These are phyloP conservation scores for Pyrrhopygopsis socrates DNA, from an alignment of 2,888 invertebrate genomes.

Conservation along the genomic window DNA sequence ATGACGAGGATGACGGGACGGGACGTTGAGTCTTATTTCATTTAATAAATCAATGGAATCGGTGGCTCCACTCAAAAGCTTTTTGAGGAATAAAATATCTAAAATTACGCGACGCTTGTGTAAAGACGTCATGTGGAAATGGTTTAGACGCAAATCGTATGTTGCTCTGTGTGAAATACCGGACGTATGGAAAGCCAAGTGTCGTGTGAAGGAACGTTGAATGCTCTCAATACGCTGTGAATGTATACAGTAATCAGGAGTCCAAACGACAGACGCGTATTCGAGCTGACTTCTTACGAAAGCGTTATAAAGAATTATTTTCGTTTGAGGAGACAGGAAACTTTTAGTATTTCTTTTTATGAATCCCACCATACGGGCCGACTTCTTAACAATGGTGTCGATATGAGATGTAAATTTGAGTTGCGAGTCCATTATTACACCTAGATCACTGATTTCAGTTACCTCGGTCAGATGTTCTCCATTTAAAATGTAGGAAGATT, in stretches of 20 bases:
- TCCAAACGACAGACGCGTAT: constrained; percentile 23
- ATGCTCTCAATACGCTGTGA: not conserved
- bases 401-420: constrained; percentile 52
- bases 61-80: not conserved
- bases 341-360: constrained; percentile 51
- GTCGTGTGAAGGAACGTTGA: not conserved
- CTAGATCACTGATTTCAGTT: constrained; percentile 50
- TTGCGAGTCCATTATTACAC: constrained; percentile 46
- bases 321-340: not conserved
- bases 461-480: constrained; percentile 7
- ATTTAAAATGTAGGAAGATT: constrained; percentile 24
- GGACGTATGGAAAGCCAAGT: not conserved
- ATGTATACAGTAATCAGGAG: not conserved
- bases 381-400: constrained; percentile 43
- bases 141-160: not conserved
- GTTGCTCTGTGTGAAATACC: not conserved
- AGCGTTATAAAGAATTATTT: constrained; percentile 30
- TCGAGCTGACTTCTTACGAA: constrained; percentile 41
- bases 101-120: not conserved
- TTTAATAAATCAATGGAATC: not conserved
- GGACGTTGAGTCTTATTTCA: not conserved
- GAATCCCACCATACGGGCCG: constrained; percentile 52
- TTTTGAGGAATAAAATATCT: not conserved
- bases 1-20: not conserved
- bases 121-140: not conserved